phyloP scores from a whole-genome alignment of 2,888 invertebrate genomes.

The Reticulitermes lucifugus region DNA sequence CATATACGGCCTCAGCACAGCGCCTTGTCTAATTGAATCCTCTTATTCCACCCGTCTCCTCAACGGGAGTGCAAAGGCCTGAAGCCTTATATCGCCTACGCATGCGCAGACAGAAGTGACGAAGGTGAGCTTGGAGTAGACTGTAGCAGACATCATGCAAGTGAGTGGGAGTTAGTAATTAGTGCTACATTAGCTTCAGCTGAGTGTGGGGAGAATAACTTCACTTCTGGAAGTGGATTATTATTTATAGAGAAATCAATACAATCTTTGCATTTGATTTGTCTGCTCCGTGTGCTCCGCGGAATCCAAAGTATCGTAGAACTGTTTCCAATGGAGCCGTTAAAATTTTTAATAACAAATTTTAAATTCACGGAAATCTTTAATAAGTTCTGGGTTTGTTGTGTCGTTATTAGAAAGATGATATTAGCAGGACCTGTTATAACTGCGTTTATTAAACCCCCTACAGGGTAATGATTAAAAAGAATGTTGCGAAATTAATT shows the following conservation, averaged over 20 bases:
- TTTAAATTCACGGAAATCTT: too few relatives aligned
- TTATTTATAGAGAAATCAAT: not conserved
- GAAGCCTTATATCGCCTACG: not conserved
- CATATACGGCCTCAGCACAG: not conserved
- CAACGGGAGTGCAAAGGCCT: not conserved
- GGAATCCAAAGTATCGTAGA: too few relatives aligned
- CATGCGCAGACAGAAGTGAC: not conserved
- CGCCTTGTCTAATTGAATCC: slow-evolving; percentile 30
- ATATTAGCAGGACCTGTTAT: too few relatives aligned
- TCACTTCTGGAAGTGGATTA: not conserved
- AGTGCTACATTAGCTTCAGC: not conserved
- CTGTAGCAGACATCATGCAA: not conserved
- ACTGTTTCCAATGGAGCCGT: too few relatives aligned
- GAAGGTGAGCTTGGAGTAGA: not conserved
- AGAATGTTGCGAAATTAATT: too few relatives aligned
- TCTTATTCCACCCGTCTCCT: not conserved
- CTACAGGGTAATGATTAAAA: too few relatives aligned
- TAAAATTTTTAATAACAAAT: too few relatives aligned
- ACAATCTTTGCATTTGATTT: not conserved
- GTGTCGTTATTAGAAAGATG: too few relatives aligned
- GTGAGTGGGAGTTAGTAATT: not conserved
- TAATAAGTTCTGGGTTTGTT: too few relatives aligned
- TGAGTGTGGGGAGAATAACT: not conserved
- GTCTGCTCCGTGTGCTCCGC: not conserved
- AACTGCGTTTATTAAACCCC: too few relatives aligned